These are phyloP conservation scores for Litocranius walleri DNA, from an alignment of 2,113 vertebrate species.

Conservation along the genomic window DNA sequence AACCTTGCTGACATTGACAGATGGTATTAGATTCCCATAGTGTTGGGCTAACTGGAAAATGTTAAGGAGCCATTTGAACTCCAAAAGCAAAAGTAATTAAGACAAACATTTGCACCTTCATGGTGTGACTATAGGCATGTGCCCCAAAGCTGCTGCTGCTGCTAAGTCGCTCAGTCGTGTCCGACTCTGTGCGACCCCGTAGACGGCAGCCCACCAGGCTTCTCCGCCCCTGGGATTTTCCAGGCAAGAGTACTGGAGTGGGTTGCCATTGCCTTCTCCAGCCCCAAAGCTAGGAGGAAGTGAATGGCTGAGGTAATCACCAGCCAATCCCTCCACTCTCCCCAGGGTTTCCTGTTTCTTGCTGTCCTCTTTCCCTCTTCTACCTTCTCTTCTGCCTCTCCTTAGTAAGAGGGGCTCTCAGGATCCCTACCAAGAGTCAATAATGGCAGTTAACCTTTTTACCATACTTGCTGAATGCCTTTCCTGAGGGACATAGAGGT, in stretches of 20 bases:
- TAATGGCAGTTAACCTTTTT: not conserved
- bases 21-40: not conserved
- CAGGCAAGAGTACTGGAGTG: not conserved
- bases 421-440: not conserved
- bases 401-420: not conserved
- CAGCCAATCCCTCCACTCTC: not conserved
- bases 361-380: not conserved
- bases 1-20: not conserved
- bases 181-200: not conserved
- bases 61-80: not conserved
- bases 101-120: not conserved
- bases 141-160: not conserved
- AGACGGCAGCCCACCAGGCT: not conserved
- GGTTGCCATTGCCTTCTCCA: not conserved
- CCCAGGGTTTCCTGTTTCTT: not conserved
- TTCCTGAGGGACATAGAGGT: not conserved
- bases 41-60: not conserved
- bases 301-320: not conserved
- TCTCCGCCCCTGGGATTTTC: not conserved
- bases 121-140: not conserved
- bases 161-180: not conserved
- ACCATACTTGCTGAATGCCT: not conserved
- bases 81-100: not conserved
- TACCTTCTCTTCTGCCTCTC: not conserved
- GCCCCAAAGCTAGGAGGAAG: not conserved